Evolutionary conservation across 2,797 vertebrate species (phyloP).

Genomic region (Propithecus deckenii): DNA sequence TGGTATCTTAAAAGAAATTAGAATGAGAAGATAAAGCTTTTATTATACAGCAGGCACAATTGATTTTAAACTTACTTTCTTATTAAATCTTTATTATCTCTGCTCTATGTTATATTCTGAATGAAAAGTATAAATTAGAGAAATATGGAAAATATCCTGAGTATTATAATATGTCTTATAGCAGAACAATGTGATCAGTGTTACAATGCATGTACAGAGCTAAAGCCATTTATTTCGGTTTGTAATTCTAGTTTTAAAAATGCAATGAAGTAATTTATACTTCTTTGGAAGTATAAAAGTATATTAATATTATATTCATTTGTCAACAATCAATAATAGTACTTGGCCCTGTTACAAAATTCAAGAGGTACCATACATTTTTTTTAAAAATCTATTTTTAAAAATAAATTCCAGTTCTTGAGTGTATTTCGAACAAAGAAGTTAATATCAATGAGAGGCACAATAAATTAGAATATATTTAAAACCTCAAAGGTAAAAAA

Average conservation of each 20-base stretch:
- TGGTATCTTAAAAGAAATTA: slow-evolving; percentile 14
- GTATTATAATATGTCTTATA: background rate
- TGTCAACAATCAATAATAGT: background rate
- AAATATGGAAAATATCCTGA: background rate
- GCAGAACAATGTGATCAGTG: background rate
- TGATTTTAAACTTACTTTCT: background rate
- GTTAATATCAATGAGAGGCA: background rate
- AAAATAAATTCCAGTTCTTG: background rate
- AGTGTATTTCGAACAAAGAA: background rate
- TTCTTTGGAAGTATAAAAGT: background rate
- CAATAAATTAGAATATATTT: background rate
- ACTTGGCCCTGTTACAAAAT: background rate
- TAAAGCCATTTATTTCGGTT: background rate
- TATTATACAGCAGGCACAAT: background rate
- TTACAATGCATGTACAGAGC: background rate
- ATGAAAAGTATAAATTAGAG: background rate
- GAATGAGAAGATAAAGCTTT: background rate
- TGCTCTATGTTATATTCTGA: background rate
- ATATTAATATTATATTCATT: background rate
- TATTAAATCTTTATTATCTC: slow-evolving; percentile 39
- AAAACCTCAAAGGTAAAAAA: background rate
- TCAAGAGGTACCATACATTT: background rate
- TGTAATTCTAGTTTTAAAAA: background rate
- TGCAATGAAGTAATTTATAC: background rate
- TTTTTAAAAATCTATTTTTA: background rate